Percentiles rank a stretch among this genome's conserved stretches.
These are phyloP conservation scores for Salticus scenicus DNA, from an alignment of 2,888 invertebrate genomes.

Conservation along the genomic window DNA sequence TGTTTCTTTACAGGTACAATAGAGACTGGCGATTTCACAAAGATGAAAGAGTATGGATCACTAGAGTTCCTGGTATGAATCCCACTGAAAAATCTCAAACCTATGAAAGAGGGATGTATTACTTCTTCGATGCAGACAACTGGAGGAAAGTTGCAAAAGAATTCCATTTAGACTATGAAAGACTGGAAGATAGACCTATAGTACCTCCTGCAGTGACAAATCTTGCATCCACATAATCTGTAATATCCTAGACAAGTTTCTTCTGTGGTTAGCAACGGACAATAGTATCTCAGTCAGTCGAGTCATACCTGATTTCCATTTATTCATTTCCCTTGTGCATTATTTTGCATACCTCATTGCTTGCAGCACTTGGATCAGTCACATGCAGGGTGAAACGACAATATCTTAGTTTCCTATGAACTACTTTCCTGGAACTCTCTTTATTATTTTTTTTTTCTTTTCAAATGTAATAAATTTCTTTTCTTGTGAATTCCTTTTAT, in stretches of 20 bases:
- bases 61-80: conserved; percentile 95
- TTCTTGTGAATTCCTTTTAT: no score
- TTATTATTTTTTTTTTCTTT: no score
- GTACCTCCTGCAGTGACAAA: conserved; percentile 55
- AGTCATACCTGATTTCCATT: conserved; percentile 49
- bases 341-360: conserved; percentile 56
- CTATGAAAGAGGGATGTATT: conserved; percentile 99
- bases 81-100: conserved; percentile 95
- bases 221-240: conserved; percentile 40
- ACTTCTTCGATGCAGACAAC: conserved; percentile 98
- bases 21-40: conserved; percentile 99
- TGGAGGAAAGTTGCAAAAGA: conserved; percentile 99
- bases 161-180: conserved; percentile 98
- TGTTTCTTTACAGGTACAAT: conserved; percentile 85
- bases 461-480: no score
- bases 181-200: conserved; percentile 92
- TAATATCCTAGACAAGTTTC: conserved; percentile 44
- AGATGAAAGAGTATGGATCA: conserved; percentile 99
- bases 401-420: not conserved
- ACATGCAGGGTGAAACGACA: conserved; percentile 37
- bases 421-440: no score
- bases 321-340: conserved; percentile 32
- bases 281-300: conserved; percentile 47
- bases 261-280: conserved; percentile 45
- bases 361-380: conserved; percentile 58